Conservation (phyloP, 2,888 invertebrate genomes). For the Lymantria dispar region DNA sequence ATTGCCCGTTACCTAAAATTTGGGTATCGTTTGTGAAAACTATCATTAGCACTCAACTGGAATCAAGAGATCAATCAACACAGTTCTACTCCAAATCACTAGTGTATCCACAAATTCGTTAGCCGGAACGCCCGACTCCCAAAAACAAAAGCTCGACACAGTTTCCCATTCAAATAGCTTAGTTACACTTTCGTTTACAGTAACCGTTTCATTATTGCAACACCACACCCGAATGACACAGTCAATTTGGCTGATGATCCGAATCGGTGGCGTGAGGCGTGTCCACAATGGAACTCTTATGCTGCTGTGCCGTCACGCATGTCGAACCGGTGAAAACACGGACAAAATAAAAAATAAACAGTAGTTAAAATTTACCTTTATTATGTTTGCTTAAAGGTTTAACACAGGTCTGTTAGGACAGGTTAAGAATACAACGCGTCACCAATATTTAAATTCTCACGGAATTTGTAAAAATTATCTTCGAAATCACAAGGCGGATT, state of each 20-base stretch:
- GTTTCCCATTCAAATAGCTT: slow-evolving; percentile 11
- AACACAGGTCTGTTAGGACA: too few relatives aligned
- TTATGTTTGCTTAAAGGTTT: slow-evolving; percentile 20
- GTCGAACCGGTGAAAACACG: slow-evolving; percentile 25
- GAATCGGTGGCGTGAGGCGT: slow-evolving; percentile 41
- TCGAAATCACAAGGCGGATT: too few relatives aligned
- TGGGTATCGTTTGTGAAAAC: too few relatives aligned
- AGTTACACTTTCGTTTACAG: slow-evolving; percentile 30
- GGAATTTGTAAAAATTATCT: too few relatives aligned
- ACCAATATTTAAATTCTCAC: too few relatives aligned
- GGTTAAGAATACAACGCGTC: too few relatives aligned
- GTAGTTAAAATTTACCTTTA: slow-evolving; percentile 19
- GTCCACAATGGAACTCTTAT: slow-evolving; percentile 36
- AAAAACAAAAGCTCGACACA: slow-evolving; percentile 4
- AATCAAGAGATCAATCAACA: background rate
- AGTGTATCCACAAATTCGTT: background rate
- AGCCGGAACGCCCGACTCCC: background rate
- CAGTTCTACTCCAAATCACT: background rate
- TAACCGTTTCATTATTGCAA: slow-evolving; percentile 19
- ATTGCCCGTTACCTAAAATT: too few relatives aligned
- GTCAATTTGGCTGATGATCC: slow-evolving; percentile 45
- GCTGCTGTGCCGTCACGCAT: slow-evolving; percentile 33
- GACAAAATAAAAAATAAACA: slow-evolving; percentile 15
- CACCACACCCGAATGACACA: slow-evolving; percentile 40
- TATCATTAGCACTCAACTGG: too few relatives aligned